Percentiles rank a stretch among this genome's conserved stretches.
These are phyloP conservation scores for Psylliodes chrysocephalus DNA, from an alignment of 2,888 invertebrate species.

Conservation along the genomic window DNA sequence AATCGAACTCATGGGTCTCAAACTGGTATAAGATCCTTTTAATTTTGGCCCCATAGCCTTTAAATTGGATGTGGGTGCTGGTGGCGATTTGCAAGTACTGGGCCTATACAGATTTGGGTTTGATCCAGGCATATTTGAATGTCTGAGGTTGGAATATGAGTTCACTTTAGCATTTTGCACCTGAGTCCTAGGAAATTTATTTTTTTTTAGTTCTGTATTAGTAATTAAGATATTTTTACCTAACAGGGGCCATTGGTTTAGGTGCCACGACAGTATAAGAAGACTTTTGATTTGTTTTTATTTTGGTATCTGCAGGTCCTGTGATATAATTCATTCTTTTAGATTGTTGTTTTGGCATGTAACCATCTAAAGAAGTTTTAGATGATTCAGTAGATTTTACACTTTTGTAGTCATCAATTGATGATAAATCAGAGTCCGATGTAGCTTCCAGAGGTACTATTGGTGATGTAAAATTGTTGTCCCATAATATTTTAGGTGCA, in stretches of 20 bases:
- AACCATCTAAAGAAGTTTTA: slow-evolving; percentile 50
- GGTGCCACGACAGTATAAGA: slow-evolving; percentile 44
- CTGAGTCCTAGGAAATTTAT: slow-evolving; percentile 1
- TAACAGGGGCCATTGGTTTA: slow-evolving; percentile 42
- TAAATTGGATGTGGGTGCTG: slow-evolving; percentile 49
- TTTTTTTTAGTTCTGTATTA: too few relatives aligned
- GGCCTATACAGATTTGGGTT: slow-evolving; percentile 44
- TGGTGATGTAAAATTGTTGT: slow-evolving; percentile 57
- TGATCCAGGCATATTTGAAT: slow-evolving; percentile 42
- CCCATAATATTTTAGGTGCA: slow-evolving; percentile 43
- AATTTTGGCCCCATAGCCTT: slow-evolving; percentile 55
- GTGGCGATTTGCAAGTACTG: slow-evolving; percentile 22
- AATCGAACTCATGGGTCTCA: slow-evolving; percentile 56
- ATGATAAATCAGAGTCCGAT: slow-evolving; percentile 61
- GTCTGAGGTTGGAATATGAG: slow-evolving; percentile 47
- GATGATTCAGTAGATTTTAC: slow-evolving; percentile 51
- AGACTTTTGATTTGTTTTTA: slow-evolving; percentile 44
- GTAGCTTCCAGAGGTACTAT: slow-evolving; percentile 52
- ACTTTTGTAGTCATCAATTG: slow-evolving; percentile 57
- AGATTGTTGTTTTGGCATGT: slow-evolving; percentile 38
- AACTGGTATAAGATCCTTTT: slow-evolving; percentile 60
- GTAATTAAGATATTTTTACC: slow-evolving; percentile 6
- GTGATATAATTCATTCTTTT: slow-evolving; percentile 47
- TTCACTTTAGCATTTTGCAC: slow-evolving; percentile 12
- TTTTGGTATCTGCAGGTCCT: slow-evolving; percentile 34